Percentiles rank a stretch among this genome's conserved stretches.
These are phyloP conservation scores for Microtus montanus DNA, from an alignment of 2,113 vertebrate genomes.

Conservation along the genomic window DNA sequence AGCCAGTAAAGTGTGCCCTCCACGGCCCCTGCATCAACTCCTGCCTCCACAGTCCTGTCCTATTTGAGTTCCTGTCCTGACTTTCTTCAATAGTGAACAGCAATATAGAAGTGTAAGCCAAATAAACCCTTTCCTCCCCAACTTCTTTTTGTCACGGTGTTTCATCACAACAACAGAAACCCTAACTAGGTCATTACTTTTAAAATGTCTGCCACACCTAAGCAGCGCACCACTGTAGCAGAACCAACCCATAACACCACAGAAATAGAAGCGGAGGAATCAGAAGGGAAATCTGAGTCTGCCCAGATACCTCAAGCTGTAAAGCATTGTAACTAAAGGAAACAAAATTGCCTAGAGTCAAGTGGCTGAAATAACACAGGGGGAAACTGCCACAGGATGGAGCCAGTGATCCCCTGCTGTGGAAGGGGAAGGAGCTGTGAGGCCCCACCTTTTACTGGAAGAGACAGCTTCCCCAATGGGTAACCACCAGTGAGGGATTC, in stretches of 20 bases:
- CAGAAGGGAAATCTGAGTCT: background rate
- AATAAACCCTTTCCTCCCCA: background rate
- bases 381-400: background rate
- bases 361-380: conserved; percentile 18
- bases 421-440: background rate
- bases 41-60: background rate
- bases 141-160: background rate
- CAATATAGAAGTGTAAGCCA: background rate
- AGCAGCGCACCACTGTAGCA: background rate
- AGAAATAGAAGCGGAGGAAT: background rate
- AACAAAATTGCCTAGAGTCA: background rate
- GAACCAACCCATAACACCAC: background rate
- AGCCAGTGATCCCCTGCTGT: background rate
- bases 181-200: background rate
- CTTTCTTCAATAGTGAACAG: background rate
- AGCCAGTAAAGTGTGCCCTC: background rate
- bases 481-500: background rate
- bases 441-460: background rate
- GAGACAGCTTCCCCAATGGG: background rate
- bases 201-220: background rate
- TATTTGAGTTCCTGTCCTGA: background rate
- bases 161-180: background rate
- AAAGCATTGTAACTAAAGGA: background rate
- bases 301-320: background rate
- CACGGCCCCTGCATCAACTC: background rate